Percentiles rank a stretch among this genome's conserved stretches.
These are phyloP conservation scores for Eulithis prunata DNA, from an alignment of 2,888 invertebrate species.

Conservation along the genomic window DNA sequence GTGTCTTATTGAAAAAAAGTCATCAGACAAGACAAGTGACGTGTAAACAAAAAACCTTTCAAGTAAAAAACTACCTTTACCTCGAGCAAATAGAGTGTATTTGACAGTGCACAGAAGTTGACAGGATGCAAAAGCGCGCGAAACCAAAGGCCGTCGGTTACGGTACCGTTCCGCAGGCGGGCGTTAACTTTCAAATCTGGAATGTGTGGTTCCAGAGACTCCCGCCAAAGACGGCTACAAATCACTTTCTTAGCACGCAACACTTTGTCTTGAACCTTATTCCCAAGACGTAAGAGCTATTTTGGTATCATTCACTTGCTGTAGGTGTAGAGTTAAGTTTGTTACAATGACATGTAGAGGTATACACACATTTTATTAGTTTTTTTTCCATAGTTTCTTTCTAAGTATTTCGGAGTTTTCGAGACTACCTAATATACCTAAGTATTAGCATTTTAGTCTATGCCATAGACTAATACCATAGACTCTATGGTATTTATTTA, in stretches of 20 bases:
- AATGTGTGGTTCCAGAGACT: slow-evolving; percentile 41
- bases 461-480: too few species aligned
- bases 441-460: too few species aligned
- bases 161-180: slow-evolving; percentile 63
- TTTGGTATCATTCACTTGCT: background rate
- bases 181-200: slow-evolving; percentile 53
- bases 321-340: slow-evolving; percentile 2
- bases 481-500: too few species aligned
- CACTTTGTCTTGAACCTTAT: slow-evolving; percentile 12
- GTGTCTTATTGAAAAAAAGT: slow-evolving; percentile 29
- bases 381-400: too few species aligned
- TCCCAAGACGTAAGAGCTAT: background rate
- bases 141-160: slow-evolving; percentile 55
- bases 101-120: slow-evolving; percentile 2
- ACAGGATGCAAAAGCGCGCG: slow-evolving; percentile 35
- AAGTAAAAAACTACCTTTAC: slow-evolving; percentile 48
- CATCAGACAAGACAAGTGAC: slow-evolving; percentile 39
- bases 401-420: too few species aligned
- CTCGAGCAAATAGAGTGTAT: accelerated
- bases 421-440: too few species aligned
- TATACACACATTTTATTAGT: too few species aligned
- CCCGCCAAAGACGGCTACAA: slow-evolving; percentile 31
- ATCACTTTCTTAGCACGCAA: slow-evolving; percentile 10
- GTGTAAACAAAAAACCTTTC: slow-evolving; percentile 23
- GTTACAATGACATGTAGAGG: slow-evolving; percentile 14